Conservation (phyloP, 1,140 invertebrate species). For the Eumaeus atala region DNA sequence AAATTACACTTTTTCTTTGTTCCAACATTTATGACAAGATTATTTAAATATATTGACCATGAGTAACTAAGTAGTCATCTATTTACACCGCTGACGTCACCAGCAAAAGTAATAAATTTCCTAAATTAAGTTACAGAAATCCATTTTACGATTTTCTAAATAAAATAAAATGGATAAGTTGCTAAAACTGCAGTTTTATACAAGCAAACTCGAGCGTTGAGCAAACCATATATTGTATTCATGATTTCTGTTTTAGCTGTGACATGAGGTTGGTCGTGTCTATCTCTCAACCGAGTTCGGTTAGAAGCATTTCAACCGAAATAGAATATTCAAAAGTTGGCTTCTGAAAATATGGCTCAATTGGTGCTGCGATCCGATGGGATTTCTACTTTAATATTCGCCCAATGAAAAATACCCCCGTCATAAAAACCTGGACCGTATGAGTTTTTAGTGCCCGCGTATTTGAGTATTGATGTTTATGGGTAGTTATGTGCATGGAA, state of each 20-base stretch:
- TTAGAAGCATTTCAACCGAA: constrained; percentile 46
- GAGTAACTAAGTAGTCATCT: too few relatives aligned
- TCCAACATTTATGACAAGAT: too few relatives aligned
- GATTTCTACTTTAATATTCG: constrained; percentile 62
- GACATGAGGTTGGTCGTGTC: too few relatives aligned
- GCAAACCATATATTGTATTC: constrained; percentile 1
- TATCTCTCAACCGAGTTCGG: constrained; percentile 16
- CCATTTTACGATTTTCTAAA: too few relatives aligned
- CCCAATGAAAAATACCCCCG: constrained; percentile 56
- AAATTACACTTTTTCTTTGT: too few relatives aligned
- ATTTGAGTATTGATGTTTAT: constrained; percentile 68
- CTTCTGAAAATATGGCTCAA: constrained; percentile 61
- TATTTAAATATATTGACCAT: too few relatives aligned
- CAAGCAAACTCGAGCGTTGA: background rate
- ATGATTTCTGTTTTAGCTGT: constrained; percentile 4
- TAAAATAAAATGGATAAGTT: too few relatives aligned
- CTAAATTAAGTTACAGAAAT: too few relatives aligned
- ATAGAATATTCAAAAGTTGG: constrained; percentile 63
- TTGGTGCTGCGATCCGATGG: constrained; percentile 45
- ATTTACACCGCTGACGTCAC: too few relatives aligned
- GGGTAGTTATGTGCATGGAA: constrained; percentile 31
- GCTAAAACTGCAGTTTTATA: too few relatives aligned
- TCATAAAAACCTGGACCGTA: constrained; percentile 59
- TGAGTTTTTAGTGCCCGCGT: constrained; percentile 54
- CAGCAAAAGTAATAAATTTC: too few relatives aligned